These are phyloP conservation scores for Furnarius figulus DNA, from an alignment of 2,113 vertebrate species.

Conservation along the genomic window DNA sequence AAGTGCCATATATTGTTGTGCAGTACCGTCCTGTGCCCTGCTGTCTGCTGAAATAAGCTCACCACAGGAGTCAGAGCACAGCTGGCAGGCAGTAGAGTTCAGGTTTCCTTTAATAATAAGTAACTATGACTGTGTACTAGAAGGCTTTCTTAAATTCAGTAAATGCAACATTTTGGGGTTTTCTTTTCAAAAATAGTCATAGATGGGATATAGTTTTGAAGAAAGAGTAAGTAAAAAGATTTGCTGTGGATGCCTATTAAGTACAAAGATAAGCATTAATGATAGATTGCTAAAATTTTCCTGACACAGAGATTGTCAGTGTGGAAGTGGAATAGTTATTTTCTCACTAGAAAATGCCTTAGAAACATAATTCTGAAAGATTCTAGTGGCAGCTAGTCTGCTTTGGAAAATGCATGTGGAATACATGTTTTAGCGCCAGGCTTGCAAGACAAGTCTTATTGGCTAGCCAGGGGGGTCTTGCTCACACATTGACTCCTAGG, in stretches of 20 bases:
- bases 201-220: neutral
- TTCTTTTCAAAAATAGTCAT: neutral
- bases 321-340: neutral
- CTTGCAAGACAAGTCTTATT: neutral
- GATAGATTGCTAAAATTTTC: neutral
- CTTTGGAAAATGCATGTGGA: neutral
- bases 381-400: neutral
- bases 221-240: neutral
- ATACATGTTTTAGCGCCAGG: neutral
- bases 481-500: neutral
- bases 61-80: neutral
- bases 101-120: neutral
- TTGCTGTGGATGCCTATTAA: neutral
- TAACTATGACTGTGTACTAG: neutral
- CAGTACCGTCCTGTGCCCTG: accelerated
- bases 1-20: accelerated
- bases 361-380: neutral
- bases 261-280: neutral
- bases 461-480: neutral
- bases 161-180: neutral
- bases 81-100: neutral
- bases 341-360: neutral
- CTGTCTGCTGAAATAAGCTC: neutral
- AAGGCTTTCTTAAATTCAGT: neutral
- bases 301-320: neutral